Percentiles rank a stretch among this genome's conserved stretches.
phyloP scores from a whole-genome alignment of 2,888 invertebrate genomes.

The Pyrochroa serraticornis region DNA sequence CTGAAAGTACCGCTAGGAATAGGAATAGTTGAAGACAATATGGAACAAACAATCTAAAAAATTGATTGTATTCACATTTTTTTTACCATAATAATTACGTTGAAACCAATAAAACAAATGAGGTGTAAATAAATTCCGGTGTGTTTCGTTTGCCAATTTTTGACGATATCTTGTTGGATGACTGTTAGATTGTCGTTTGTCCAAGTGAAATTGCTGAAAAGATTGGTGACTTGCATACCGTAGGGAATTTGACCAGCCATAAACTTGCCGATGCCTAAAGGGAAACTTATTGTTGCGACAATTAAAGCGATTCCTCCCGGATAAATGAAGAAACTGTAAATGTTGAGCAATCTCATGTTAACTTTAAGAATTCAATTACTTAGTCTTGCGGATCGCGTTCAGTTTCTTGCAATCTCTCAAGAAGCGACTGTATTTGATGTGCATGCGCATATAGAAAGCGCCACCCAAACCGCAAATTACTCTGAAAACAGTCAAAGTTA shows the following conservation, averaged over 20 bases:
- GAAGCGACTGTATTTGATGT: constrained; percentile 62
- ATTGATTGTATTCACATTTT: constrained; percentile 5
- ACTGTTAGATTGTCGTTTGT: constrained; percentile 78
- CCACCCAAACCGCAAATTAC: constrained; percentile 84
- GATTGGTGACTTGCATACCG: constrained; percentile 65
- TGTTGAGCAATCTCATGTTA: neutral
- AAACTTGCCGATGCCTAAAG: constrained; percentile 81
- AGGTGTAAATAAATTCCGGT: constrained; percentile 88
- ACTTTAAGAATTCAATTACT: constrained; percentile 66
- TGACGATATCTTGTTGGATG: constrained; percentile 81
- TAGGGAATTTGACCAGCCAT: constrained; percentile 58
- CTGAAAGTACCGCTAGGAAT: constrained; percentile 97
- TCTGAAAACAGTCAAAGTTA: constrained; percentile 58
- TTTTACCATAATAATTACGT: constrained; percentile 67
- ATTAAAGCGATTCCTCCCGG: constrained; percentile 86
- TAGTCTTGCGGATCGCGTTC: constrained; percentile 80
- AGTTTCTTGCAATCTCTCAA: constrained; percentile 53
- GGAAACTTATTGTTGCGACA: constrained; percentile 81
- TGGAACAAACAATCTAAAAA: constrained; percentile 80
- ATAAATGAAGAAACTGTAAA: constrained; percentile 73
- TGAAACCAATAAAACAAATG: constrained; percentile 80
- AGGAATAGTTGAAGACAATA: constrained; percentile 92
- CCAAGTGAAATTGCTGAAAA: constrained; percentile 98
- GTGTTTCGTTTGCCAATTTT: constrained; percentile 84
- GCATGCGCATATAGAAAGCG: constrained; percentile 88